Evolutionary conservation across 2,888 invertebrate species (phyloP).

Genomic region (Microdon myrmicae): DNA sequence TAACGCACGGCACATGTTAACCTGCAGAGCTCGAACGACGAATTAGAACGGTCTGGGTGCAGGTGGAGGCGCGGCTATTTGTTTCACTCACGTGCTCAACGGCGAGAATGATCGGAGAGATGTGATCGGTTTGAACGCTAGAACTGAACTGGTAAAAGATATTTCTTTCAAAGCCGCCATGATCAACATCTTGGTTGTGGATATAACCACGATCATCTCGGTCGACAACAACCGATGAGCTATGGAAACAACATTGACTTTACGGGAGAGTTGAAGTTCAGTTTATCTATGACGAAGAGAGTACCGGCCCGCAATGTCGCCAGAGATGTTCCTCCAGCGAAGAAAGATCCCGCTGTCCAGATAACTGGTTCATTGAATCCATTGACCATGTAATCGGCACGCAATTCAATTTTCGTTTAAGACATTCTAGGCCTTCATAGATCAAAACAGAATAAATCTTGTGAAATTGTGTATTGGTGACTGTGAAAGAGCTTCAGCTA

Average conservation of each 20-base stretch:
- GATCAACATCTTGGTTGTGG: constrained; percentile 11
- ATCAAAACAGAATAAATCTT: no score
- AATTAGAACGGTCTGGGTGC: no score
- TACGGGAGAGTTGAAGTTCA: constrained; percentile 20
- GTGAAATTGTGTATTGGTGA: constrained; percentile 6
- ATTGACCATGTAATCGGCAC: constrained; percentile 35
- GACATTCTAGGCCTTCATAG: constrained; percentile 21
- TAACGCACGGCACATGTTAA: no score
- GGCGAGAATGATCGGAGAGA: constrained; percentile 17
- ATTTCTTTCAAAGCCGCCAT: constrained; percentile 32
- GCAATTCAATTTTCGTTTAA: constrained; percentile 11
- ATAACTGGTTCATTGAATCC: constrained; percentile 7
- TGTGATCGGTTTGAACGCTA: constrained; percentile 43
- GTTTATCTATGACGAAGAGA: constrained; percentile 9
- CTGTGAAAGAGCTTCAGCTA: not conserved
- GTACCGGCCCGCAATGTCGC: constrained; percentile 1
- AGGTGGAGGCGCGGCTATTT: constrained; percentile 21
- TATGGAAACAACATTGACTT: not conserved
- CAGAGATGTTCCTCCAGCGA: constrained; percentile 8
- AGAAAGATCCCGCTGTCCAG: not conserved
- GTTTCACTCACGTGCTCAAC: constrained; percentile 13
- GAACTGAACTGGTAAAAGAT: constrained; percentile 44
- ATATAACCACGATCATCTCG: constrained; percentile 7
- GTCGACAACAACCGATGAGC: not conserved
- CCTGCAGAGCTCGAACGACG: no score